Percentiles rank a stretch among this genome's conserved stretches.
phyloP scores from a whole-genome alignment of 2,113 vertebrate species.

The Myanophis thanlyinensis region DNA sequence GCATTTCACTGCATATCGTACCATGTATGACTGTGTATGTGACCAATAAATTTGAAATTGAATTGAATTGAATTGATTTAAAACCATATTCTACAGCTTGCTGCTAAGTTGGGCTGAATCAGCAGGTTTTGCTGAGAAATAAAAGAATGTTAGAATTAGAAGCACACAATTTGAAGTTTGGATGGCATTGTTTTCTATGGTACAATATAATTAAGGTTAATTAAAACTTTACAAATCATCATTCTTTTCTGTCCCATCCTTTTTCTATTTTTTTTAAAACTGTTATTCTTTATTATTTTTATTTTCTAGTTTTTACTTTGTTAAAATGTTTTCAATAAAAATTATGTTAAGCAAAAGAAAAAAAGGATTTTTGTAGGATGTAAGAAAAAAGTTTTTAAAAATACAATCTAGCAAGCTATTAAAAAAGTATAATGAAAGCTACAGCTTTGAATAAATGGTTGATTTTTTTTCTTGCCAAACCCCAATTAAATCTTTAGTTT shows the following conservation, averaged over 20 bases:
- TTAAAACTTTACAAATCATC: not conserved
- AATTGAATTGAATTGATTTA: no score
- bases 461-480: not conserved
- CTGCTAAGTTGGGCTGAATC: not conserved
- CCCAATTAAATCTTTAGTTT: not conserved
- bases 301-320: not conserved
- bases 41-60: no score
- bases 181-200: not conserved
- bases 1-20: no score
- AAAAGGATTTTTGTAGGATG: not conserved
- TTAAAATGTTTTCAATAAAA: not conserved
- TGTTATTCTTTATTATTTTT: not conserved
- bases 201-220: not conserved
- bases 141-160: not conserved
- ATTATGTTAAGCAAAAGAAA: not conserved
- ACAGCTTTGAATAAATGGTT: not conserved
- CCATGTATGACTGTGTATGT: no score
- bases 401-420: not conserved
- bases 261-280: not conserved
- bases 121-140: not conserved
- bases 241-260: not conserved
- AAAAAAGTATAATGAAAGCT: not conserved
- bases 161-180: not conserved
- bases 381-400: not conserved
- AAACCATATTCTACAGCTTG: not conserved